Evolutionary conservation across 2,797 vertebrate genomes (phyloP), one percentile per base, ranked within the genome.

Genomic region (Periophthalmus magnuspinnatus): DNA sequence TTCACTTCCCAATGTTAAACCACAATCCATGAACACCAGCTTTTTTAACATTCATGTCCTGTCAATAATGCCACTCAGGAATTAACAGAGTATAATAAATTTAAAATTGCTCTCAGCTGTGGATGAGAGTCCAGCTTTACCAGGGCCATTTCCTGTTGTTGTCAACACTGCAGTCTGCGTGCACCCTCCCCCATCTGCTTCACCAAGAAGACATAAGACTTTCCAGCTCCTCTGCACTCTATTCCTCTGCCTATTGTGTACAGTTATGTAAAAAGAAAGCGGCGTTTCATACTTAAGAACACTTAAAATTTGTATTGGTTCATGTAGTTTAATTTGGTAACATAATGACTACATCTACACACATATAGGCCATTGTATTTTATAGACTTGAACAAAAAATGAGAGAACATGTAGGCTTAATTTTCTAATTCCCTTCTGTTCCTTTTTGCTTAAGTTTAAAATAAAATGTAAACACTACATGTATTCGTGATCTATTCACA

Each of bases 111-210:
- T 80, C 80, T 88, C 60, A 84, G 82, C 75, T 72, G 80, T 81
- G 76, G 84, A 80, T 77, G 74, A 81, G 71, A 87, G 79, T 85
- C 83, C 86, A 84, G 67, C 81, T 86, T 87, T 78, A 84, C 52
- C 81, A 87, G 82, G 81, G 83, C 81, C 79, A 88, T 91, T 93
- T 92, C 90, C 91, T 92, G 90, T 91, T 91, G 86, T 90, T 88
- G 89, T 90, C 88, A 89, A 90, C 88, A 86, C 69, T 75, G 81
- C 81, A 84, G 76, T 45, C 19, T 55, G 58, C 75, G 71, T 75
- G 72, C 78, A 81, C 88, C 88, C 81, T 82, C 86, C 83, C 87
- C 90, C 85, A 85, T 55, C 87, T 74, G 59, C 70, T 80, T 34
- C 68, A 74, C 76, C 66, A 66, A 69, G 64, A 84, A 54, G 67